Percentiles rank a stretch among this genome's conserved stretches.
These are phyloP conservation scores for Corydoras sp. DNA, from an alignment of 2,113 vertebrate species.

Conservation along the genomic window DNA sequence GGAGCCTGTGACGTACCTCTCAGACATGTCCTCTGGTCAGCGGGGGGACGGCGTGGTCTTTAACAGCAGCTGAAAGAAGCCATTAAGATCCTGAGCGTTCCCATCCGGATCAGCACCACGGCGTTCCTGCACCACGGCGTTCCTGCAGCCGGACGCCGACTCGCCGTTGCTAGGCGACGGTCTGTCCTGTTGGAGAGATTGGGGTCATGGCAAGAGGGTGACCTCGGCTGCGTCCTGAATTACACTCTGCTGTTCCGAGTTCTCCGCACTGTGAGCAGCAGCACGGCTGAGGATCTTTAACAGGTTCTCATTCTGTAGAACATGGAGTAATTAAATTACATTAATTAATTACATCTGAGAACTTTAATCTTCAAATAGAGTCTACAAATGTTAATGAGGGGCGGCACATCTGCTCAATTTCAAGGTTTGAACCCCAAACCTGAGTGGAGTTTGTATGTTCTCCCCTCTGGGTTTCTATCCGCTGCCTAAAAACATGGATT, in stretches of 20 bases:
- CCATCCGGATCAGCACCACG: conserved; percentile 46
- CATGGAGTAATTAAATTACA: too few species aligned
- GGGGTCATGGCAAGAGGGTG: conserved; percentile 2
- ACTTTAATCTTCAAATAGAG: too few species aligned
- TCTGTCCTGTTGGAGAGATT: conserved; percentile 18
- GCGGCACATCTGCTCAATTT: too few species aligned
- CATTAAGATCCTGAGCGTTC: conserved; percentile 44
- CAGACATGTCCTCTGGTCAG: conserved; percentile 75
- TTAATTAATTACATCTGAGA: too few species aligned
- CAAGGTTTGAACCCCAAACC: too few species aligned
- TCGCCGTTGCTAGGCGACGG: conserved; percentile 48
- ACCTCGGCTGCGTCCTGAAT: conserved; percentile 1
- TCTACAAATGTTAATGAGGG: too few species aligned
- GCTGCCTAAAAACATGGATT: too few species aligned
- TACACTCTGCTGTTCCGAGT: background rate
- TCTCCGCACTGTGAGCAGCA: background rate
- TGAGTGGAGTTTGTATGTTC: too few species aligned
- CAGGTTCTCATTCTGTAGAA: too few species aligned
- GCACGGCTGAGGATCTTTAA: background rate
- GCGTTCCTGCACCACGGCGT: background rate
- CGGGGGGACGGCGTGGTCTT: conserved; percentile 38
- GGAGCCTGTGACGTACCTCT: conserved; percentile 72
- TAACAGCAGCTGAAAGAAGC: conserved; percentile 37
- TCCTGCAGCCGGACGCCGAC: conserved; percentile 10
- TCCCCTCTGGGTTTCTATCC: too few species aligned